These are phyloP conservation scores for Melinaea marsaeus DNA, from an alignment of 2,888 invertebrate species.

Conservation along the genomic window DNA sequence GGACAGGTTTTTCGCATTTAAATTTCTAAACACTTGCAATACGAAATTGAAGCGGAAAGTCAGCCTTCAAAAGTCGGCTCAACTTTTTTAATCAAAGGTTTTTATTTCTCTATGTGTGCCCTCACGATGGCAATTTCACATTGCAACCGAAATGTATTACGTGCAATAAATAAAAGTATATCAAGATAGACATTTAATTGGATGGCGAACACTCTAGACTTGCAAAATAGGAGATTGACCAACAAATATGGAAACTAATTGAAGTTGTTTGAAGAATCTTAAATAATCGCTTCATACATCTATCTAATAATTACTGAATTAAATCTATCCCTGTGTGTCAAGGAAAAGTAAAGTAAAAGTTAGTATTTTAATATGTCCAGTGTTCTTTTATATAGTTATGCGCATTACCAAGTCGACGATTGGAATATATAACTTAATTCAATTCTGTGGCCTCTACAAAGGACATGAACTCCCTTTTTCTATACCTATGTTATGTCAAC, in stretches of 20 bases:
- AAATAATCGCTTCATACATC: too few relatives aligned
- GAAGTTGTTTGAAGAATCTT: too few relatives aligned
- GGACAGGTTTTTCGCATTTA: conserved; percentile 34
- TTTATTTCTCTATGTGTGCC: conserved; percentile 31
- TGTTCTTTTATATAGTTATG: conserved; percentile 18
- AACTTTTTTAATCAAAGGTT: conserved; percentile 38
- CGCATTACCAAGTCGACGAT: conserved; percentile 10
- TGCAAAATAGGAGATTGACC: conserved; percentile 6
- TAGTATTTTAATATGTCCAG: neutral
- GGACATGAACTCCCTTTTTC: too few relatives aligned
- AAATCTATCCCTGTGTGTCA: neutral
- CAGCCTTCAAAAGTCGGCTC: conserved; percentile 30
- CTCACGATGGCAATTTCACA: conserved; percentile 27
- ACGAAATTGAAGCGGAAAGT: conserved; percentile 33
- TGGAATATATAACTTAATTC: conserved; percentile 16
- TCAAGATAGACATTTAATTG: conserved; percentile 16
- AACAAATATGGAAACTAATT: neutral
- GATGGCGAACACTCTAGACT: conserved; percentile 11
- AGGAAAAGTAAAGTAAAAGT: neutral
- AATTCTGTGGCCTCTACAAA: neutral
- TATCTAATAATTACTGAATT: neutral
- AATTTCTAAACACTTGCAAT: conserved; percentile 35
- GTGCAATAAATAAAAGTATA: conserved; percentile 25
- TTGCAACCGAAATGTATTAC: conserved; percentile 25
- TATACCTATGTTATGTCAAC: too few relatives aligned